Base-by-base conservation (phyloP, 1,140 invertebrate species). In the Dinoponera quadriceps region DNA sequence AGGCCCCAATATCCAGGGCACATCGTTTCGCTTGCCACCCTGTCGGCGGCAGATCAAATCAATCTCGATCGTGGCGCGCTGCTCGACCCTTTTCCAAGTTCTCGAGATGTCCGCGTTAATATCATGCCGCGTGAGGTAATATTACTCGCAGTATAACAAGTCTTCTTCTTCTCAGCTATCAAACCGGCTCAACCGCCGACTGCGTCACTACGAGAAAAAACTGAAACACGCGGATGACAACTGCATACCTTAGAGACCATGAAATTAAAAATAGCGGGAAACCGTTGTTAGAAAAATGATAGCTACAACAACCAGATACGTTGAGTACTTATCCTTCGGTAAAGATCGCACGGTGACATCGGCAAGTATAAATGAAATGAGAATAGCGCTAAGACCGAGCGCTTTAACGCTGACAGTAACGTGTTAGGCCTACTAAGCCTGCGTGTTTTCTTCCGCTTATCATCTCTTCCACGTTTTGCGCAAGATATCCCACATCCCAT, bases 11-110 rank as follows among this genome's bases (percentile, higher is more conserved):
- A 78, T 88, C 73, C 72, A 83, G 73, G 54, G 65, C 69, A 27
- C 65, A 78, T 55, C 68, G 85, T 74, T 66, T 72, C 38, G 54
- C 57, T 54, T 59, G 65, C 38, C 80, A 82, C 65, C 75, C 78
- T 71, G 51, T 77, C 83, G 27, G 65, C 59, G 48, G 78, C 57
- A 65, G 59, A 86, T 84, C 80, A 84, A 82, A 88, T 88, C 78
- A 82, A 88, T 75, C 62, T 82, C 77, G 83, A 72, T 75, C 83
- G 55, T 38, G 82, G 55, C 48, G 63, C 60, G 57, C 9, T 29
- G 20, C 25, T 49, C 59, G 82, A 69, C 60, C 82, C 75, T 77
- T 82, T 71, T 44, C 49, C 85, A 77, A 87, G 27, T 87, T 87
- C 78, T 63, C 66, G 62, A 71, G 75, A 80, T 38, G 75, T 57